Evolutionary conservation across 30 jellyfish, hydroid and myxozoan genomes (phyloP).

Genomic region (Sanderia malayensis): DNA sequence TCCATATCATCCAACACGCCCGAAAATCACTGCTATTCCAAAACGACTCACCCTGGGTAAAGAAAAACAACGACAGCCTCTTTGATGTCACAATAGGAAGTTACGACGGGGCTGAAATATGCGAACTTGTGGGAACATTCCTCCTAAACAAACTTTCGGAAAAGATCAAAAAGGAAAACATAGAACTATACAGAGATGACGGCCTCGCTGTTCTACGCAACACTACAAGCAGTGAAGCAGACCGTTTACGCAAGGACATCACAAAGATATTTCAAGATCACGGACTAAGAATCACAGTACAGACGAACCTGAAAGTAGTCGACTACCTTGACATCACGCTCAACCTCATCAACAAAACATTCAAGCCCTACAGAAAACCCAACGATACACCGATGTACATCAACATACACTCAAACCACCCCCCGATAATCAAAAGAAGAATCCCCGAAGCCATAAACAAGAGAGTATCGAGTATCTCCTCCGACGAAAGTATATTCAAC

Average conservation of each 20-base stretch:
- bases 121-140: slow-evolving; percentile 62
- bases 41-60: slow-evolving; percentile 27
- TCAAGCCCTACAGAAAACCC: slow-evolving; percentile 57
- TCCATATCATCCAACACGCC: too few species aligned
- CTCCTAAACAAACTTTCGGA: slow-evolving; percentile 26
- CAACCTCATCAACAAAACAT: slow-evolving; percentile 43
- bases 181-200: slow-evolving; percentile 71
- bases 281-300: slow-evolving; percentile 56
- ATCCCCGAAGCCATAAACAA: too few species aligned
- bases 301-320: slow-evolving; percentile 50
- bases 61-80: slow-evolving; percentile 35
- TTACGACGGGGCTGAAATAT: slow-evolving; percentile 62
- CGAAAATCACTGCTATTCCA: slow-evolving; percentile 28
- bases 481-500: slow-evolving; percentile 8
- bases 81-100: slow-evolving; percentile 65
- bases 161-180: slow-evolving; percentile 24
- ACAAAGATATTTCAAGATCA: slow-evolving; percentile 10
- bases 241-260: slow-evolving; percentile 20
- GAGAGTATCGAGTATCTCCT: too few species aligned
- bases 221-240: slow-evolving; percentile 51
- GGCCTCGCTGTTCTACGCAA: slow-evolving; percentile 52
- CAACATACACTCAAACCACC: slow-evolving; percentile 55
- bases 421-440: slow-evolving; percentile 59
- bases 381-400: slow-evolving; percentile 40
- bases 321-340: slow-evolving; percentile 60